A percentile compares a stretch with the other conserved stretches of the same genome.
phyloP scores from a whole-genome alignment of 2,113 vertebrate species.

The Prionailurus viverrinus region DNA sequence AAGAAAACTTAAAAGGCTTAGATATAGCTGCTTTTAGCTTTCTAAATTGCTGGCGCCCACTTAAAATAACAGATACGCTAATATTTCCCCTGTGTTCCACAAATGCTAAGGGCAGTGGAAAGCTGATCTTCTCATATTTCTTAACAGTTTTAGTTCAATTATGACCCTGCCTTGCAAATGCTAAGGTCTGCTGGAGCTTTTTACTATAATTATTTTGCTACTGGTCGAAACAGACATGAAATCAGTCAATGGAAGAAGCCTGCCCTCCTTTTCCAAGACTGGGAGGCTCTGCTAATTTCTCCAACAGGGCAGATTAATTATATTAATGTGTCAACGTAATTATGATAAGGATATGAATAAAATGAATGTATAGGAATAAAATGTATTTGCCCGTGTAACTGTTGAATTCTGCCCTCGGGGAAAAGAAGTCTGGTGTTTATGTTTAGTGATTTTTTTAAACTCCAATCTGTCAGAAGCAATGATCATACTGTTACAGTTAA shows the following conservation, averaged over 20 bases:
- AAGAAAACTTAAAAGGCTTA: conserved; percentile 78
- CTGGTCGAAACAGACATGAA: background rate
- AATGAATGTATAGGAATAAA: conserved; percentile 6
- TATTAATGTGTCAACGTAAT: background rate
- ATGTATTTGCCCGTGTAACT: background rate
- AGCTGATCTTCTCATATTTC: conserved; percentile 20
- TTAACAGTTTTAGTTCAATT: conserved; percentile 40
- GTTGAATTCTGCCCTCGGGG: background rate
- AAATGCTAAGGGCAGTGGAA: conserved; percentile 33
- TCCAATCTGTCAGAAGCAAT: background rate
- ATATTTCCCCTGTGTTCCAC: conserved; percentile 72
- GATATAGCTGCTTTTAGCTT: conserved; percentile 80
- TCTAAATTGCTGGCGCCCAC: conserved; percentile 52
- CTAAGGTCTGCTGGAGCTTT: conserved; percentile 13
- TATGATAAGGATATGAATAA: background rate
- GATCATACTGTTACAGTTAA: background rate
- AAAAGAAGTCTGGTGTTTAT: background rate
- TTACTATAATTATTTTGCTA: conserved; percentile 45
- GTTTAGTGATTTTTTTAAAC: conserved; percentile 37
- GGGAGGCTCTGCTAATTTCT: conserved; percentile 40
- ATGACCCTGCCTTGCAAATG: conserved; percentile 2
- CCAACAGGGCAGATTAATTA: conserved; percentile 31
- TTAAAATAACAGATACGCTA: conserved; percentile 71
- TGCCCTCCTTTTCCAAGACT: background rate
- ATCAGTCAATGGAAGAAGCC: background rate